Evolutionary conservation across 2,113 vertebrate genomes (phyloP), one percentile per base, ranked within the genome.

Genomic region (Tetrao urogallus): DNA sequence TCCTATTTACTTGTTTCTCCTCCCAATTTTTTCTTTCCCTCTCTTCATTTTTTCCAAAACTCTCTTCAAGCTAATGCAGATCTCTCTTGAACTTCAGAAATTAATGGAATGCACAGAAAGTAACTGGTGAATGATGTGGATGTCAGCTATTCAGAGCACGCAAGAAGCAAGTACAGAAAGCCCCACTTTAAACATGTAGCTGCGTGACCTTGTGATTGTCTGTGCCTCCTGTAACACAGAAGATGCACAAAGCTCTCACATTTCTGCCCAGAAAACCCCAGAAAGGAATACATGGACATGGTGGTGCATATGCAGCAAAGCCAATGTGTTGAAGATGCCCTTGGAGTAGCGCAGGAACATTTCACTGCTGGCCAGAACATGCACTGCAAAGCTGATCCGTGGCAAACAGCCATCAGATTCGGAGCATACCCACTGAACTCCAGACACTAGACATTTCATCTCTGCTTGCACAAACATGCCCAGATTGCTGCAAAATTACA

Each of bases 31-130:
- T 34, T 60, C 10, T 60, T n/a, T 34, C n/a, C 34, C 57, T 47
- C n/a, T 42, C 28, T 43, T 48, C 6, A 20, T 58, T 81, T 86
- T 54, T 67, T 8, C 8, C 73, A 32, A 76, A 70, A 70, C 38
- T 76, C 85, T 47, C 82, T 93, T 88, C 52, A 34, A 87, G 76
- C 56, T 92, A 80, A 82, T 34, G 63, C 57, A 93, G 61, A 81
- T 78, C 32, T 45, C 57, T 72, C 38, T 66, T 40, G 57, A 83
- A 57, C 57, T 84, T 77, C 66, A 91, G 71, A 90, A 90, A 87
- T 70, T 27, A 89, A 66, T 50, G 69, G 69, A 81, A 65, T 3
- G 19, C 58, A 61, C 63, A 81, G 43, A 73, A 94, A 86, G 77
- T 70, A 82, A 72, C 0, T 45, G 48, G 20, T 76, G 81, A 48